Evolutionary conservation across 2,113 vertebrate genomes (phyloP).

Genomic region (Marcusenius ussheri): DNA sequence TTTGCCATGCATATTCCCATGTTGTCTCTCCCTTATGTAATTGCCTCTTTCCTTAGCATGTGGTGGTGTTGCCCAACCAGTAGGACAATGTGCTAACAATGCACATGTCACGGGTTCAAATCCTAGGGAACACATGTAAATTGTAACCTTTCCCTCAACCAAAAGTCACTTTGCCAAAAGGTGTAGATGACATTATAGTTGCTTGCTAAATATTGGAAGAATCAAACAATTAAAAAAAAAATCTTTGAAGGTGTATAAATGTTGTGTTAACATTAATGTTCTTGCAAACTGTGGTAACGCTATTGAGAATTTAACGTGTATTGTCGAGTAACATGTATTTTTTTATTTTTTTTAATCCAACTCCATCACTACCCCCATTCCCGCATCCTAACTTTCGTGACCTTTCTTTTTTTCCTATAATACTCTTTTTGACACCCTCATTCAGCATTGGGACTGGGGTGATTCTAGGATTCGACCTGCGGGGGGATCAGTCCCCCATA

Average conservation of each 20-base stretch:
- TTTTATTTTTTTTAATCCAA: neutral
- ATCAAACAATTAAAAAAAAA: neutral
- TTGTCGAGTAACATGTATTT: neutral
- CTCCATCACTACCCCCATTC: neutral
- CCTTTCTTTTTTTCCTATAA: neutral
- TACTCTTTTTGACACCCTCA: neutral
- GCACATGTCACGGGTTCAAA: neutral
- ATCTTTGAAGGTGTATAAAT: neutral
- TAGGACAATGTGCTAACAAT: neutral
- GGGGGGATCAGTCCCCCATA: neutral
- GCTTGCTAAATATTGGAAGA: neutral
- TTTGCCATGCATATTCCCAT: slow-evolving; percentile 11
- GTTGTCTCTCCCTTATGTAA: neutral
- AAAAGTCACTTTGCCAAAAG: neutral
- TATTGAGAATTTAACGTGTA: neutral
- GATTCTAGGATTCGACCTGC: neutral
- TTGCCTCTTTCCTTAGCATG: neutral
- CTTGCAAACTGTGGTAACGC: neutral
- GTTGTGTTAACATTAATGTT: neutral
- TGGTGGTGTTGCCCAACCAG: neutral
- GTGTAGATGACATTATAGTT: neutral
- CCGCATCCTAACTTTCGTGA: neutral
- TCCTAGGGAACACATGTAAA: neutral
- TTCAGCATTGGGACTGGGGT: neutral
- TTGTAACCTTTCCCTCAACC: neutral